A percentile compares a stretch with the other conserved stretches of the same genome.
Evolutionary conservation across 2,113 vertebrate species (phyloP).

Genomic region (Ascaphus truei): DNA sequence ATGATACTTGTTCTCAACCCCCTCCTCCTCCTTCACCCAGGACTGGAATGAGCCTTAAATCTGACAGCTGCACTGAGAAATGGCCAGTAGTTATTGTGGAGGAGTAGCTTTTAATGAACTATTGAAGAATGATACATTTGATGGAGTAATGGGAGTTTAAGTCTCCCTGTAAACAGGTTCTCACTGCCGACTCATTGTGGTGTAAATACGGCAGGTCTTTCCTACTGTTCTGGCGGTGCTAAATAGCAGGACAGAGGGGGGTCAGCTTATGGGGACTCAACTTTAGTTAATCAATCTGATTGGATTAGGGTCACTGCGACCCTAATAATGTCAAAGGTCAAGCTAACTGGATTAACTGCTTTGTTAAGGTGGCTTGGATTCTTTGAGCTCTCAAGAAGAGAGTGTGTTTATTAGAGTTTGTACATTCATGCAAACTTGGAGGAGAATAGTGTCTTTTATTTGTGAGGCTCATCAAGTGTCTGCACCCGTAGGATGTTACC

Average conservation of each 20-base stretch:
- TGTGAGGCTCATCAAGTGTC: slow-evolving; percentile 18
- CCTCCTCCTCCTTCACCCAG: background rate
- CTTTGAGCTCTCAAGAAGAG: slow-evolving; percentile 43
- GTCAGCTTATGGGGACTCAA: slow-evolving; percentile 60
- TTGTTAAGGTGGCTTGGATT: slow-evolving; percentile 63
- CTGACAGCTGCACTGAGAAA: slow-evolving; percentile 63
- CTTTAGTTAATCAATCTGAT: slow-evolving; percentile 95
- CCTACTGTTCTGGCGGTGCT: slow-evolving; percentile 63
- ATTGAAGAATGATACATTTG: slow-evolving; percentile 66
- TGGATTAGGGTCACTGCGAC: slow-evolving; percentile 92
- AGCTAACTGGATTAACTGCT: slow-evolving; percentile 81
- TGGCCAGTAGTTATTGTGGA: slow-evolving; percentile 64
- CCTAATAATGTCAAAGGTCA: slow-evolving; percentile 94
- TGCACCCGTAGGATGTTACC: slow-evolving; percentile 31
- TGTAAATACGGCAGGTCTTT: slow-evolving; percentile 71
- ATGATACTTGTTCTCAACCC: too few relatives aligned
- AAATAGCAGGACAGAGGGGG: slow-evolving; percentile 62
- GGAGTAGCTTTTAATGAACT: slow-evolving; percentile 81
- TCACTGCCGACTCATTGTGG: slow-evolving; percentile 71
- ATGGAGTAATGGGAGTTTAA: slow-evolving; percentile 72
- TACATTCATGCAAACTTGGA: slow-evolving; percentile 44
- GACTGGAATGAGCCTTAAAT: slow-evolving; percentile 50
- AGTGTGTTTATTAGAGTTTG: slow-evolving; percentile 61
- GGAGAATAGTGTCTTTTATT: slow-evolving; percentile 11
- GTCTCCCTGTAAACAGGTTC: slow-evolving; percentile 77